Conservation (phyloP, 2,113 vertebrate species). For the Sphaerodactylus townsendi region DNA sequence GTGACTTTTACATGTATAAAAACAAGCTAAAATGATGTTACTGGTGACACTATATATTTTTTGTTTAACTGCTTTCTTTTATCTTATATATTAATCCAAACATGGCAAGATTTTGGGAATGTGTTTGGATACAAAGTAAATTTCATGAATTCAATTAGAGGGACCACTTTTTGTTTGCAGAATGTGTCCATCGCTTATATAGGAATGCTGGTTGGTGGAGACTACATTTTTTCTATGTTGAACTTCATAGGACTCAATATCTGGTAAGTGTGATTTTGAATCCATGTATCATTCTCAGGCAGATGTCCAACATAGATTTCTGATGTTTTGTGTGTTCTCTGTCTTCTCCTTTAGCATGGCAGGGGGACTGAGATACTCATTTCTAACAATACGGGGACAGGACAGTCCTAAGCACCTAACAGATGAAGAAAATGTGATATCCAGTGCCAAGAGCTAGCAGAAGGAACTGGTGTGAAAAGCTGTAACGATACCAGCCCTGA, state of each 20-base stretch:
- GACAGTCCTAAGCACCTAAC: slow-evolving; percentile 29
- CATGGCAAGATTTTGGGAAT: no score
- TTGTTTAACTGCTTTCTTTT: no score
- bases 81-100: no score
- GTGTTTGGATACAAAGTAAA: no score
- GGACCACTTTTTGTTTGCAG: slow-evolving; percentile 67
- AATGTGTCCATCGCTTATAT: slow-evolving; percentile 90
- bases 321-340: slow-evolving; percentile 29
- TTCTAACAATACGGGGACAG: slow-evolving; percentile 75
- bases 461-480: not conserved
- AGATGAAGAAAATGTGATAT: slow-evolving; percentile 59
- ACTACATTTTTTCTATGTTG: slow-evolving; percentile 88
- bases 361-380: slow-evolving; percentile 87
- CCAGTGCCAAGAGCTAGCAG: slow-evolving; percentile 53
- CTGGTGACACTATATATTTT: no score
- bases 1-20: not conserved
- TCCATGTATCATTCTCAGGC: not conserved
- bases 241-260: slow-evolving; percentile 93
- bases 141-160: not conserved
- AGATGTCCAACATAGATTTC: not conserved
- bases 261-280: slow-evolving; percentile 81
- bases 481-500: not conserved
- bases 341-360: slow-evolving; percentile 77
- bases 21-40: not conserved
- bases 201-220: slow-evolving; percentile 89